Evolutionary conservation across 2,888 invertebrate species (phyloP).

Genomic region (Torymus tubicola): DNA sequence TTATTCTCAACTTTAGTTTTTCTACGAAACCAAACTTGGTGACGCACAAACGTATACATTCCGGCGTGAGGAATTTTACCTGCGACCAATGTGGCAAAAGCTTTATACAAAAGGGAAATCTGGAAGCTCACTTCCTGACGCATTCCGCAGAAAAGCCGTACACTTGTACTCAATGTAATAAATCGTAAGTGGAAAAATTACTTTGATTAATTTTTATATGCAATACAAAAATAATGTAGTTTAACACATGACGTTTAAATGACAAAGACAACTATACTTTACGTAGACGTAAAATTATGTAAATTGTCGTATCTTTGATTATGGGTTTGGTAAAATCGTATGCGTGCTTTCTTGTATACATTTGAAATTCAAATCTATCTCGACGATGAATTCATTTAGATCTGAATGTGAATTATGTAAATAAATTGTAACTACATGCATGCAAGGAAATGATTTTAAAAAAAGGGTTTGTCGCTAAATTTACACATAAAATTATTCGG

Average conservation of each 20-base stretch:
- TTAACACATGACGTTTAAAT: too few species aligned
- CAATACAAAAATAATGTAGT: too few species aligned
- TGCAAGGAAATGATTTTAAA: too few species aligned
- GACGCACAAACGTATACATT: constrained; percentile 79
- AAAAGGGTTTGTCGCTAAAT: too few species aligned
- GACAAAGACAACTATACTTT: too few species aligned
- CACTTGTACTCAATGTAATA: constrained; percentile 77
- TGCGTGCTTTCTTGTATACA: too few species aligned
- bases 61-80: constrained; percentile 78
- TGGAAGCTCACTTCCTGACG: constrained; percentile 79
- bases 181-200: constrained; percentile 70
- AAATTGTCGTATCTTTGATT: background rate
- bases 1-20: constrained; percentile 70
- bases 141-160: constrained; percentile 78
- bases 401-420: too few species aligned
- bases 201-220: constrained; percentile 40
- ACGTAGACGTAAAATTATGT: constrained; percentile 2
- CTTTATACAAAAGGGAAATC: constrained; percentile 80
- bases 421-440: too few species aligned
- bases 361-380: too few species aligned
- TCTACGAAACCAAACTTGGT: constrained; percentile 80
- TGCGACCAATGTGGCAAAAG: constrained; percentile 81
- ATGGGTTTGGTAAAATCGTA: too few species aligned
- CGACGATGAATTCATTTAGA: too few species aligned
- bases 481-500: too few species aligned